These are phyloP conservation scores for Prunella strophiata DNA, from an alignment of 2,797 vertebrate genomes.

Conservation along the genomic window DNA sequence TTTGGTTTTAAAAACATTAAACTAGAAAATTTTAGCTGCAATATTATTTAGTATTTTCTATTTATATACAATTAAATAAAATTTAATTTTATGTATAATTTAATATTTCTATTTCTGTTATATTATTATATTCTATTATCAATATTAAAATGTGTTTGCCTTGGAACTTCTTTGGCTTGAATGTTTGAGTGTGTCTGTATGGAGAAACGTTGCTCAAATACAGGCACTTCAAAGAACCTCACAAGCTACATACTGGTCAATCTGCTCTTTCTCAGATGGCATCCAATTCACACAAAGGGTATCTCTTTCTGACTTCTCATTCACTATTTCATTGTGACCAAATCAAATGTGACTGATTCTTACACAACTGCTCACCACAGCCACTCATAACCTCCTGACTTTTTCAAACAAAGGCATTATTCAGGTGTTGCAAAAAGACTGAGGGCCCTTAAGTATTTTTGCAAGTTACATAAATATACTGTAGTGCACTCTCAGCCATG, in stretches of 20 bases:
- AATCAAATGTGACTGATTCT: background rate
- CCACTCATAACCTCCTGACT: background rate
- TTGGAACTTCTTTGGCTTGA: background rate
- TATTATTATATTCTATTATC: background rate
- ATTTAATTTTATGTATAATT: background rate
- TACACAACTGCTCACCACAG: background rate
- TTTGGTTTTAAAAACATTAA: background rate
- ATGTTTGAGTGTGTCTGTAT: background rate
- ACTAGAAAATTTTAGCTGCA: background rate
- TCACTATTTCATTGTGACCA: background rate
- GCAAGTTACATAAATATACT: background rate
- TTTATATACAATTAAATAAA: background rate
- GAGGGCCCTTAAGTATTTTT: background rate
- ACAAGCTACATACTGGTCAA: background rate
- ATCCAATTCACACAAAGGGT: background rate
- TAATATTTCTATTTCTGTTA: background rate
- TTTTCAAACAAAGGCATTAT: background rate
- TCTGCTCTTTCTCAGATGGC: background rate
- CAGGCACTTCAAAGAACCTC: background rate
- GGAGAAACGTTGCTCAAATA: background rate
- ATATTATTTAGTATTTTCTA: background rate
- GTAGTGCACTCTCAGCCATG: background rate
- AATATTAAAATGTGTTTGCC: background rate
- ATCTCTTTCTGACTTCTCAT: background rate
- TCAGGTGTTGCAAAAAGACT: background rate